Conservation (phyloP, 92 coral and sea anemone genomes). For the Porites divaricata region DNA sequence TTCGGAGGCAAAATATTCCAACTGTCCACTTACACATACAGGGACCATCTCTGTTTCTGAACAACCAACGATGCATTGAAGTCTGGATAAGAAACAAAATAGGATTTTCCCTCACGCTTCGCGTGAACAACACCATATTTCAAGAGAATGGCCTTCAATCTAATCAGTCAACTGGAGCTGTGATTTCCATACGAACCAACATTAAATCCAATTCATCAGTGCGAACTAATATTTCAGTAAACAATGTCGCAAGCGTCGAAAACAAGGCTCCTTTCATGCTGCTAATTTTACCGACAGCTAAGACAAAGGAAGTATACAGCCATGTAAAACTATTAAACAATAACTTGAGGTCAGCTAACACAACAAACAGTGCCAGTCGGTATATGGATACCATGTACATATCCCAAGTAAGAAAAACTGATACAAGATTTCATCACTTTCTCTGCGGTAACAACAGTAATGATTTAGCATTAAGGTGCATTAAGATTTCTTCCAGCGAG, state of each 20-base stretch:
- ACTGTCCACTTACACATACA: slow-evolving; percentile 17
- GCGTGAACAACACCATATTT: slow-evolving; percentile 4
- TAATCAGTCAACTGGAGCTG: neutral
- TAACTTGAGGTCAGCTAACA: neutral
- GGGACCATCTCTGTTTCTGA: slow-evolving; percentile 29
- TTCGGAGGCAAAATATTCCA: slow-evolving; percentile 4
- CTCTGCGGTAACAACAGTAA: slow-evolving; percentile 36
- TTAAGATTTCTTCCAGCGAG: slow-evolving; percentile 17
- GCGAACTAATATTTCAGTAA: neutral
- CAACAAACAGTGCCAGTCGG: neutral
- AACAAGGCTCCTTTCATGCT: slow-evolving; percentile 29
- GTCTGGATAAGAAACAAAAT: neutral
- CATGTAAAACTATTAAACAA: slow-evolving; percentile 14
- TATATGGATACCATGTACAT: slow-evolving; percentile 20
- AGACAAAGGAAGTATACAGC: slow-evolving; percentile 27
- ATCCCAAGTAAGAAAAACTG: slow-evolving; percentile 12
- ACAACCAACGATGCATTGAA: slow-evolving; percentile 20
- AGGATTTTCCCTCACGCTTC: neutral
- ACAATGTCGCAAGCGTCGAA: slow-evolving; percentile 14
- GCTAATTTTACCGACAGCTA: neutral
- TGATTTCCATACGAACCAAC: slow-evolving; percentile 23
- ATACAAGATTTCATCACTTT: slow-evolving; percentile 1
- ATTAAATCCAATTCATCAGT: neutral
- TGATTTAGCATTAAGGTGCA: slow-evolving; percentile 17
- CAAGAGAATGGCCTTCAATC: slow-evolving; percentile 15